A percentile compares a stretch with the other conserved stretches of the same genome.
Conservation (phyloP, 2,113 vertebrate species). For the Epinephelus cyanopodus region DNA sequence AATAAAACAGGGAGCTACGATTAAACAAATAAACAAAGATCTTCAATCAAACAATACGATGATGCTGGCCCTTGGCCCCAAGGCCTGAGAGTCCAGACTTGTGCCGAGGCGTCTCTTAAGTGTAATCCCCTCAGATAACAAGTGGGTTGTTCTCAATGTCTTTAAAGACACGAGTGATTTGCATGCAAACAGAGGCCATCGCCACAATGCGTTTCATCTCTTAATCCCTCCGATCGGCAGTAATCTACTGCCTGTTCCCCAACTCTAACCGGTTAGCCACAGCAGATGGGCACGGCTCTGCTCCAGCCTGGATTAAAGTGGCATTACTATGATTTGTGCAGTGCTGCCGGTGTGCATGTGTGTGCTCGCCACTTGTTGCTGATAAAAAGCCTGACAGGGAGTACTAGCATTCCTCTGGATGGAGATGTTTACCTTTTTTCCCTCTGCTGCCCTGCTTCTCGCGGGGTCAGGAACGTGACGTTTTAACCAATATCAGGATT, state of each 20-base stretch:
- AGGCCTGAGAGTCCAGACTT: slow-evolving; percentile 25
- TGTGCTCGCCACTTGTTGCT: slow-evolving; percentile 41
- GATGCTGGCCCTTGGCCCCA: background rate
- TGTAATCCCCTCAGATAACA: slow-evolving; percentile 50
- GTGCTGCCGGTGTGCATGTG: background rate
- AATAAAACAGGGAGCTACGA: background rate
- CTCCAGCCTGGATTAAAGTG: slow-evolving; percentile 62
- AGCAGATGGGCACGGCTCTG: slow-evolving; percentile 68
- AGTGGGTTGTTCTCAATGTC: slow-evolving; percentile 25
- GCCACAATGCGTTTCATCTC: slow-evolving; percentile 55
- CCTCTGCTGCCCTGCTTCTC: slow-evolving; percentile 38
- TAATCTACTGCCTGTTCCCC: slow-evolving; percentile 66
- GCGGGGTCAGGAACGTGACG: background rate
- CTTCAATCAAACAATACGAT: background rate
- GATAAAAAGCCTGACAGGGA: slow-evolving; percentile 37
- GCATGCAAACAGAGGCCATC: slow-evolving; percentile 47
- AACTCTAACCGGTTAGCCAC: slow-evolving; percentile 43
- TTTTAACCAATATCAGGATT: background rate
- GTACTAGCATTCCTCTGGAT: slow-evolving; percentile 31
- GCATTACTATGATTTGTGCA: slow-evolving; percentile 62
- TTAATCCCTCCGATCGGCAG: slow-evolving; percentile 64
- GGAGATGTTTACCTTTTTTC: slow-evolving; percentile 45
- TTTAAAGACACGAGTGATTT: slow-evolving; percentile 48
- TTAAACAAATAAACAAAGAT: slow-evolving; percentile 6
- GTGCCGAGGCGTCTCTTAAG: slow-evolving; percentile 22